Percentiles rank a stretch among this genome's conserved stretches.
Evolutionary conservation across 2,113 vertebrate genomes (phyloP).

Genomic region (Uria lomvia): DNA sequence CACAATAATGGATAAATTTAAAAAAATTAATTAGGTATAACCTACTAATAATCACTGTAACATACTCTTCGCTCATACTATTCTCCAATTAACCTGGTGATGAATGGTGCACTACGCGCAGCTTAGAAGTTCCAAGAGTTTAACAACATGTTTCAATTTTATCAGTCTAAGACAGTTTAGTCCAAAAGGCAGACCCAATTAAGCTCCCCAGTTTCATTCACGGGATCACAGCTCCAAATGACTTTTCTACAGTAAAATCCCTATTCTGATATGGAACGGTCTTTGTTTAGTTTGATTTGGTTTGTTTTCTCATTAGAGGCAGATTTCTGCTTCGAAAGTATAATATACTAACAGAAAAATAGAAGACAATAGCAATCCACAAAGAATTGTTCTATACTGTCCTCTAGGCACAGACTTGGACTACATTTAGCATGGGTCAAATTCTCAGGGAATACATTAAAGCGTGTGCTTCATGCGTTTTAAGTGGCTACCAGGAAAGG

Average conservation of each 20-base stretch:
- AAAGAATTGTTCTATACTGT: neutral
- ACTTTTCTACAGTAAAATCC: neutral
- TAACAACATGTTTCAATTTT: neutral
- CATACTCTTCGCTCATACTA: neutral
- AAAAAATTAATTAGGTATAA: neutral
- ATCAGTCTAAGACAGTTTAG: neutral
- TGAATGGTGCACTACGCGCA: neutral
- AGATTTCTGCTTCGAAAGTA: neutral
- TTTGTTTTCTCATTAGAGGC: neutral
- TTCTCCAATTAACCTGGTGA: neutral
- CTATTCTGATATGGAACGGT: neutral
- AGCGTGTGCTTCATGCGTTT: neutral
- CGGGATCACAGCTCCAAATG: neutral
- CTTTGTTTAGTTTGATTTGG: neutral
- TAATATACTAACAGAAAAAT: neutral
- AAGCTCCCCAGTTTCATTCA: neutral
- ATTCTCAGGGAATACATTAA: neutral
- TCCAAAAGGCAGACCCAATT: neutral
- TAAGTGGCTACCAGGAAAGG: neutral
- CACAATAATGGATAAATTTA: neutral
- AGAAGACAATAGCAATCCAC: neutral
- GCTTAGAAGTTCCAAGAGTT: neutral
- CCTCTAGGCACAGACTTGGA: neutral
- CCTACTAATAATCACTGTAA: neutral
- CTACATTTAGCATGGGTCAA: neutral